Percentiles rank a stretch among this genome's conserved stretches.
Evolutionary conservation across 2,888 invertebrate species (phyloP).

Genomic region (Phanerotoma sp.): DNA sequence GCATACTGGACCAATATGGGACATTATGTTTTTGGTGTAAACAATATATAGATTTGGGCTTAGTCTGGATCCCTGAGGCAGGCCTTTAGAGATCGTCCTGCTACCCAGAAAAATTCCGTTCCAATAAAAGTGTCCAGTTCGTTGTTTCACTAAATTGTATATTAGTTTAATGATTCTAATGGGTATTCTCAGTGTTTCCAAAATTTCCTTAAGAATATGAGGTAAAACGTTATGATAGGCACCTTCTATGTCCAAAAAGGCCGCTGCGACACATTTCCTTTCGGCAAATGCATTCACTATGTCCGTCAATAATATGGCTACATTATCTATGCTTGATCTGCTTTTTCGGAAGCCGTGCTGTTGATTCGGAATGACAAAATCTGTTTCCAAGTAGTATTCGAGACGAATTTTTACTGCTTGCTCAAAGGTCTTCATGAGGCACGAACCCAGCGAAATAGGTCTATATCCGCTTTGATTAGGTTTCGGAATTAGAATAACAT

Average conservation of each 20-base stretch:
- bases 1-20: no score
- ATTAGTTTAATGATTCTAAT: no score
- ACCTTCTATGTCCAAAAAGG: conserved; percentile 14
- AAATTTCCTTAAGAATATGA: no score
- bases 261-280: background rate
- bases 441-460: conserved; percentile 13
- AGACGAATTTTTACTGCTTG: conserved; percentile 2
- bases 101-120: no score
- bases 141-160: no score
- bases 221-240: conserved; percentile 18
- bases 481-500: no score
- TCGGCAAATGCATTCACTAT: conserved; percentile 2
- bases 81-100: no score
- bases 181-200: no score
- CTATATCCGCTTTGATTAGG: background rate
- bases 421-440: background rate
- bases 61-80: no score
- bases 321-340: conserved; percentile 8
- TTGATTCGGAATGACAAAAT: background rate
- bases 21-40: no score
- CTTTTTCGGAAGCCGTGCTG: conserved; percentile 9
- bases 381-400: conserved; percentile 2
- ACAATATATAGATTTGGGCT: no score
- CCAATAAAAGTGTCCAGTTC: no score
- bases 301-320: background rate